A percentile compares a stretch with the other conserved stretches of the same genome.
These are phyloP conservation scores for Crocuta crocuta DNA, from an alignment of 2,113 vertebrate species.

Conservation along the genomic window DNA sequence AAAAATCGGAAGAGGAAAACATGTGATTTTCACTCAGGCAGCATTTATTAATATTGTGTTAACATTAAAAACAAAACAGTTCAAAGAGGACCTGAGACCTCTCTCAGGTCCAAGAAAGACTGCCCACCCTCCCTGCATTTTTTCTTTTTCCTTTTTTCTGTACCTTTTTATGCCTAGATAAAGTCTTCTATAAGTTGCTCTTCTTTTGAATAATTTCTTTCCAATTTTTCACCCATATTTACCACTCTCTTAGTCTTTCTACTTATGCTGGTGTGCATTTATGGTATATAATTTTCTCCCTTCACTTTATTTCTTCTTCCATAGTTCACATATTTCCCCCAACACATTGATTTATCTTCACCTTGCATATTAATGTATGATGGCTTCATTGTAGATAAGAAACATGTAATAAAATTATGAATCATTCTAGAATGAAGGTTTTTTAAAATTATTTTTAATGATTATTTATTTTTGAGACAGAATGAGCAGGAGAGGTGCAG, in stretches of 20 bases:
- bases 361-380: neutral
- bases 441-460: neutral
- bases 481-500: no score
- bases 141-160: neutral
- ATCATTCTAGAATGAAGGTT: neutral
- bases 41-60: neutral
- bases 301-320: neutral
- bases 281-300: neutral
- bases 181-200: neutral
- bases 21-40: neutral
- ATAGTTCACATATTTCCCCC: neutral
- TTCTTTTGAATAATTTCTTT: neutral
- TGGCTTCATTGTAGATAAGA: neutral
- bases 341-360: neutral
- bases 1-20: neutral
- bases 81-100: neutral
- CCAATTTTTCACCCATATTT: neutral
- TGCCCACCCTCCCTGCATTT: accelerated
- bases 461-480: no score
- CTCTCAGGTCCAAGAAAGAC: neutral
- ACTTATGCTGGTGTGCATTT: neutral
- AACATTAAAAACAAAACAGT: neutral
- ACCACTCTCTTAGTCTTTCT: neutral
- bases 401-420: neutral
- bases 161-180: neutral